These are phyloP conservation scores for Samia ricini DNA, from an alignment of 1,140 invertebrate genomes.

Conservation along the genomic window DNA sequence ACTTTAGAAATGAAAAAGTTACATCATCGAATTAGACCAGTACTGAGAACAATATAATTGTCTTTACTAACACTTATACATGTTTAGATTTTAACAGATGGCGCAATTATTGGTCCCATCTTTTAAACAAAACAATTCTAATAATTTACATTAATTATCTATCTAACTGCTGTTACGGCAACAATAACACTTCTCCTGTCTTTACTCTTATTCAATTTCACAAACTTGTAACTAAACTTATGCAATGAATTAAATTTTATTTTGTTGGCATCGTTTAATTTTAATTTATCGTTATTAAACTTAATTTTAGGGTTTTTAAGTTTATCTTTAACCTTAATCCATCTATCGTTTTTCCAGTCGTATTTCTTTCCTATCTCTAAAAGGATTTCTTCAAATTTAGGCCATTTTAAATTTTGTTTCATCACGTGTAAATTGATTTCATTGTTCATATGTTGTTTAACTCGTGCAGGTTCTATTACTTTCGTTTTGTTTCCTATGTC, in stretches of 20 bases:
- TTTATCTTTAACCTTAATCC: conserved; percentile 67
- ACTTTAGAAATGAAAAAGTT: too few species aligned
- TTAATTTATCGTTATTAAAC: conserved; percentile 7
- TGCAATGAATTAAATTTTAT: conserved; percentile 49
- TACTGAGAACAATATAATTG: background rate
- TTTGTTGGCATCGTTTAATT: conserved; percentile 25
- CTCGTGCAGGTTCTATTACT: background rate
- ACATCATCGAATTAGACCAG: too few species aligned
- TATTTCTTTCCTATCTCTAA: conserved; percentile 62
- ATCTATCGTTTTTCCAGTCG: conserved; percentile 69
- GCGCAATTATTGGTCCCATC: conserved; percentile 30
- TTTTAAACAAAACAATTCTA: conserved; percentile 34
- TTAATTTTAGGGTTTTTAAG: conserved; percentile 18
- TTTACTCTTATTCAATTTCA: conserved; percentile 66
- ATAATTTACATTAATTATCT: conserved; percentile 22
- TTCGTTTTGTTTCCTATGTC: background rate
- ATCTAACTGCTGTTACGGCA: conserved; percentile 68
- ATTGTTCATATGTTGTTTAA: background rate
- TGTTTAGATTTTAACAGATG: background rate
- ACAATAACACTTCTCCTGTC: conserved; percentile 64
- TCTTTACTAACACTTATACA: background rate
- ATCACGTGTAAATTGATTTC: background rate
- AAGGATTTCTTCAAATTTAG: conserved; percentile 64
- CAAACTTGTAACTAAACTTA: conserved; percentile 63
- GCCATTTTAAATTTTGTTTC: conserved; percentile 38